Evolutionary conservation across 1,140 invertebrate species (phyloP), one percentile per base, ranked within the genome.

Genomic region (Penaeus chinensis): DNA sequence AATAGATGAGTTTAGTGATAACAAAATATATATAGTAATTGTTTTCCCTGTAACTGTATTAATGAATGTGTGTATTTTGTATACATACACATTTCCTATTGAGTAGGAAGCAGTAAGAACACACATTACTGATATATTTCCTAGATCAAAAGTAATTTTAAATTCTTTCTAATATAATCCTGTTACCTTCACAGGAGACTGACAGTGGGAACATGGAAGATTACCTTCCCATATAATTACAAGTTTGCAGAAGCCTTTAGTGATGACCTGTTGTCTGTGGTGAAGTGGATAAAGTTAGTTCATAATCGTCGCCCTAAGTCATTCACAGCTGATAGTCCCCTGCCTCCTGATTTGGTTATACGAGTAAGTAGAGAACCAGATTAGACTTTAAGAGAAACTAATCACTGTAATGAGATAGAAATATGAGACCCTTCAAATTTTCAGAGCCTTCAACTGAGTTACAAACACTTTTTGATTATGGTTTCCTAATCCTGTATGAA

Each of bases 171-270:
- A 81, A 42, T 81, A 32, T 27, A 63, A 54, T 66, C 37, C 42
- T 82, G 24, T 61, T 71, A 32, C 20, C 19, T 77, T 63, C 8
- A 63, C 66, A 89, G 93, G 93, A 91, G 92, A 61, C 93, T 97
- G 20, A 94, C 94, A 54, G 95, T 97, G 82, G 94, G 95, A 54
- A 94, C 94, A 7, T 93, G 97, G 16, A 94, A 95, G 89, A 94
- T 97, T 71, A 94, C 95, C 71, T 99, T 99, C 91, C 98, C 98
- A 0, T 97, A 99, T 92, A 95, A 97, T 84, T 99, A 98, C 92
- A 94, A 98, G 90, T 99, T 99, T 93, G 96, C 98, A 20, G 95
- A 96, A 82, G 97, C 97, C 5, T 96, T 98, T 85, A 96, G 97
- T 92, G 97, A 98, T 91, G 96, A 99, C 92, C 96, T 98, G 89